Evolutionary conservation across 2,113 vertebrate species (phyloP), one percentile per base, ranked within the genome.

Genomic region (Esox niger): DNA sequence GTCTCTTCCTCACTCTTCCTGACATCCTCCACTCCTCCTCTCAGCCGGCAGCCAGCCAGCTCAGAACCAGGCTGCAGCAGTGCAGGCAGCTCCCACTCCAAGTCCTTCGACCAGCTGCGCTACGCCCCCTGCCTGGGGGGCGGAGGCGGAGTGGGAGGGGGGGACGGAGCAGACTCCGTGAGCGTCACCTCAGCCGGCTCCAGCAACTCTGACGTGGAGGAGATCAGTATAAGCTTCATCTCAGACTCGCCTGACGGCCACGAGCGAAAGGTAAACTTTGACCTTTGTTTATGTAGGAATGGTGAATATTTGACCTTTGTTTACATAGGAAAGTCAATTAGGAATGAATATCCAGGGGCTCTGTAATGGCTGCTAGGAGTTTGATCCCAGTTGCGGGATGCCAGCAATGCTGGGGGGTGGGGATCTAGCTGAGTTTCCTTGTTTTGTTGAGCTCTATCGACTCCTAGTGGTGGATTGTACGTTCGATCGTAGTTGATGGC

Each of bases 101-200:
- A 96, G 77, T 99, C 95, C 57, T 98, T 97, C 0, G 97, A 98
- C 84, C 96, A 98, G 86, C 91, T 98, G 35, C 93, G 96, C 78
- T 97, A 94, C 3, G 90, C 93, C 20, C 91, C 95, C 30, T 96
- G 94, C 88, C 90, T 95, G 64, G 89, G 30, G 32, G 31, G 59
- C 1, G n/a, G 2, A 8, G 59, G 32, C 5, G 59, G 91, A 11
- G 57, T 27, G 1, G 88, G 93, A 2, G 71, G 74, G 2, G 95
- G 94, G 27, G 95, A 98, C 0, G 35, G 92, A 1, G 90, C 93
- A 0, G 96, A 99, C 30, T 94, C 95, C 0, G 91, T 96, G 77
- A 97, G 95, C 0, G 93, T 98, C 75, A 98, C 96, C 61, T 98
- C 97, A 0, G 97, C 95, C 0, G 95, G 97, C 64, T 98, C 97